Conservation (phyloP, 1,140 invertebrate genomes). For the Zaprionus taronus region DNA sequence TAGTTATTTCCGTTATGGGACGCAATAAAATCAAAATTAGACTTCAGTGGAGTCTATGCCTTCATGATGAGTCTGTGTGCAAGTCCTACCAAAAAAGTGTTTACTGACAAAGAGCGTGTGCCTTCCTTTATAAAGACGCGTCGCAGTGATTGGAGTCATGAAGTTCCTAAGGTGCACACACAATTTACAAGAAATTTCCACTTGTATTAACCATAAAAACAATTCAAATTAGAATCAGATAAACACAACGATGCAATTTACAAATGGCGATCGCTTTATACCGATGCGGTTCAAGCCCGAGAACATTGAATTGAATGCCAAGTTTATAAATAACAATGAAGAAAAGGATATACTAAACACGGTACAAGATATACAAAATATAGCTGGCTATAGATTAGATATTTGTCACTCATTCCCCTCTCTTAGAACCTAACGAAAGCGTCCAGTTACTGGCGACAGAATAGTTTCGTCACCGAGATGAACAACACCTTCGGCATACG, state of each 20-base stretch:
- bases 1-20: background rate
- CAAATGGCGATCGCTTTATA: slow-evolving; percentile 69
- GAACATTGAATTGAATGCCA: slow-evolving; percentile 57
- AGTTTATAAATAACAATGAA: slow-evolving; percentile 49
- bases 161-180: slow-evolving; percentile 49
- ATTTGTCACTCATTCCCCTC: background rate
- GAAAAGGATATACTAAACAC: slow-evolving; percentile 67
- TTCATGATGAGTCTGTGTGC: slow-evolving; percentile 66
- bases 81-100: slow-evolving; percentile 51
- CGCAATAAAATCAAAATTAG: background rate
- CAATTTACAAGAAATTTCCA: background rate
- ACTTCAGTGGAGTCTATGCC: slow-evolving; percentile 32
- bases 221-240: slow-evolving; percentile 23
- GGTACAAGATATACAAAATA: slow-evolving; percentile 31
- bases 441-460: slow-evolving; percentile 69
- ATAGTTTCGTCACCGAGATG: slow-evolving; percentile 47
- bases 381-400: background rate
- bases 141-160: slow-evolving; percentile 56
- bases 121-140: slow-evolving; percentile 57
- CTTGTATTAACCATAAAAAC: background rate
- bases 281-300: slow-evolving; percentile 61
- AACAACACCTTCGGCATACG: slow-evolving; percentile 56
- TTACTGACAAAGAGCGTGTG: slow-evolving; percentile 50
- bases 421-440: slow-evolving; percentile 27
- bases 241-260: slow-evolving; percentile 9